Conservation (phyloP, 2,888 invertebrate genomes). For the Volucella inflata region DNA sequence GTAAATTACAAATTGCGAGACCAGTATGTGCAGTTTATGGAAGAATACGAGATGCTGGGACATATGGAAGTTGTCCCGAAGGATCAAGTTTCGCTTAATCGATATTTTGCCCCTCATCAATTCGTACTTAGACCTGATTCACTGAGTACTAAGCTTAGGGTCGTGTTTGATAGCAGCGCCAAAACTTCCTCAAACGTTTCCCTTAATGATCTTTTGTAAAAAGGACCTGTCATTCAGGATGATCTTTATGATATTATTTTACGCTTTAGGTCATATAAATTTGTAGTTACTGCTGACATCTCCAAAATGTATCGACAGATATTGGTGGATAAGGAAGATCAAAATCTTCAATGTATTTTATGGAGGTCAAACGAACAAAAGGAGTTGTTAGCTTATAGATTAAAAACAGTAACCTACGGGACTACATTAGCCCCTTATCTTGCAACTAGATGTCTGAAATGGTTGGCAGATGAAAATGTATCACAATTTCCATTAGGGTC, state of each 20-base stretch:
- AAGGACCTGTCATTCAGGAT: slow-evolving; percentile 76
- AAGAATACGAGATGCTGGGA: slow-evolving; percentile 2
- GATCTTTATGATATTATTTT: slow-evolving; percentile 53
- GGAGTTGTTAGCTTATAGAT: no score
- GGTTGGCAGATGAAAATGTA: neutral
- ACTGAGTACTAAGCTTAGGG: slow-evolving; percentile 26
- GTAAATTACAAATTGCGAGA: neutral
- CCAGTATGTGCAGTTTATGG: slow-evolving; percentile 4
- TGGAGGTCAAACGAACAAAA: neutral
- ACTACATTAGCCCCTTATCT: neutral
- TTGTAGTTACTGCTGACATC: neutral
- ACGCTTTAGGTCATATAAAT: slow-evolving; percentile 14
- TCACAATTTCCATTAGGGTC: slow-evolving; percentile 49
- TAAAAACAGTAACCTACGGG: neutral
- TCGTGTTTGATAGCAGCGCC: slow-evolving; percentile 52
- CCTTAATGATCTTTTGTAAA: slow-evolving; percentile 75
- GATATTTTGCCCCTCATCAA: slow-evolving; percentile 4
- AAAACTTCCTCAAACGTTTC: slow-evolving; percentile 60
- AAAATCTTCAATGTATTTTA: neutral
- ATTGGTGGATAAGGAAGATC: neutral
- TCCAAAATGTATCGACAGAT: neutral
- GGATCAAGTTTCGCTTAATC: neutral
- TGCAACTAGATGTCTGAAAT: no score
- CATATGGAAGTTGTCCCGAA: slow-evolving; percentile 14
- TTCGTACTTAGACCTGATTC: slow-evolving; percentile 11